Base-by-base conservation (phyloP, 2,797 vertebrate genomes). In the Craterocephalus amniculus region DNA sequence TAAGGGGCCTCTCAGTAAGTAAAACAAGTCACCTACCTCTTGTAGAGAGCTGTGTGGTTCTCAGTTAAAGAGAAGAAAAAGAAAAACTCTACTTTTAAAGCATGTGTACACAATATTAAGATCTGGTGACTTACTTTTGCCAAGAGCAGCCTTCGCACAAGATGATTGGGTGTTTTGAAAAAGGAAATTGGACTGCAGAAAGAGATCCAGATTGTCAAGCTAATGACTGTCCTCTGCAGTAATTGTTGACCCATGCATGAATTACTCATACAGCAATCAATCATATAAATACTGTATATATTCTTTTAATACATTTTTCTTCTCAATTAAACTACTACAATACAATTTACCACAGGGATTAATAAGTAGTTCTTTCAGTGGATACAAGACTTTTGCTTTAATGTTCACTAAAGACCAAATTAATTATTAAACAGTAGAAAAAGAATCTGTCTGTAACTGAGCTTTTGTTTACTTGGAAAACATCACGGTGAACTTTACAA, bases 111-210 rank as follows among this genome's bases (percentile, higher is more conserved):
- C 8, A 6, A 29, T 62, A 74, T 77, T 81, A 72, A 72, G 82
- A 48, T 40, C 36, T 83, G 67, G 70, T 72, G 79, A 81, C 76
- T 59, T 79, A 60, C 35, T 78, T 34, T 12, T 70, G 65, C 72
- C 63, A 29, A 14, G 14, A 54, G 11, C 52, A 74, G 52, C 35
- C 51, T 54, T 22, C 2, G 0, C 40, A 49, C 43, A 34, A 22
- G 54, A 69, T 67, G 54, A 49, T 54, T 38, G 34, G 16, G 22
- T 58, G 1, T 67, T 72, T 70, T 58, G 60, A 67, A 64, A 36
- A 22, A 56, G 22, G 34, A 60, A 74, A 75, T 0, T 56, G 31
- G 34, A 52, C 32, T 34, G 32, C 32, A 18, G 22, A 55, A 22
- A 32, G 32, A 60, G 29, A 70, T 63, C 20, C 27, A 61, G 59